phyloP scores from a whole-genome alignment of 2,797 vertebrate species.

The Coregonus ussuriensis region DNA sequence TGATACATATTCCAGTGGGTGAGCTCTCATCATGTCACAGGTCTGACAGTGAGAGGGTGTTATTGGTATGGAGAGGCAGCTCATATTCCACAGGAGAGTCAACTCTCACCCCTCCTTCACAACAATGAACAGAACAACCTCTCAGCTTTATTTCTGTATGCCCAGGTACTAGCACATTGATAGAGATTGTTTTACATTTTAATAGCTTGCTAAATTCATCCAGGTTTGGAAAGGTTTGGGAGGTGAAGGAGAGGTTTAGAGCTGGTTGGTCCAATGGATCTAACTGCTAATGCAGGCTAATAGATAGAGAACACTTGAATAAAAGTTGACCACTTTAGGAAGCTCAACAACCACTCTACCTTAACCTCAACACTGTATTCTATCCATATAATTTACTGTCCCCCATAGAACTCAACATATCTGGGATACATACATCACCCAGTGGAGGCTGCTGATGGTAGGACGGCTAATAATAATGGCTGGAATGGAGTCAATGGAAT shows the following conservation, averaged over 20 bases:
- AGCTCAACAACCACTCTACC: background rate
- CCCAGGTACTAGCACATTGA: slow-evolving; percentile 35
- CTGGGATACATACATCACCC: background rate
- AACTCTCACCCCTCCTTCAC: slow-evolving; percentile 59
- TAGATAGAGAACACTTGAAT: background rate
- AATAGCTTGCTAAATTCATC: slow-evolving; percentile 42
- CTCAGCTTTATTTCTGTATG: slow-evolving; percentile 59
- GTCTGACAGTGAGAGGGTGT: slow-evolving; percentile 56
- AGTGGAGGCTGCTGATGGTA: too few species aligned
- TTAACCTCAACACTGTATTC: background rate
- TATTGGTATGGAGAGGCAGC: slow-evolving; percentile 60
- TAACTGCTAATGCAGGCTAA: background rate
- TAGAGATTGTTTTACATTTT: slow-evolving; percentile 47
- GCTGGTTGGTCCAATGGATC: background rate
- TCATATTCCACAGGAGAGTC: slow-evolving; percentile 52
- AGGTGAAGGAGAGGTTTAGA: slow-evolving; percentile 4
- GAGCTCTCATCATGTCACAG: slow-evolving; percentile 48
- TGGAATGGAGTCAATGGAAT: too few species aligned
- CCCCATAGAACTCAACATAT: background rate
- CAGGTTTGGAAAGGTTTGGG: background rate
- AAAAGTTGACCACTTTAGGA: background rate
- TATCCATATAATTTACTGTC: background rate
- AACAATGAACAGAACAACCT: slow-evolving; percentile 52
- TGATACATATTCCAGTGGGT: slow-evolving; percentile 45
- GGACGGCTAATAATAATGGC: too few species aligned